A percentile compares a stretch with the other conserved stretches of the same genome.
Conservation (phyloP, 2,888 invertebrate genomes). For the Hyppa rectilinea region DNA sequence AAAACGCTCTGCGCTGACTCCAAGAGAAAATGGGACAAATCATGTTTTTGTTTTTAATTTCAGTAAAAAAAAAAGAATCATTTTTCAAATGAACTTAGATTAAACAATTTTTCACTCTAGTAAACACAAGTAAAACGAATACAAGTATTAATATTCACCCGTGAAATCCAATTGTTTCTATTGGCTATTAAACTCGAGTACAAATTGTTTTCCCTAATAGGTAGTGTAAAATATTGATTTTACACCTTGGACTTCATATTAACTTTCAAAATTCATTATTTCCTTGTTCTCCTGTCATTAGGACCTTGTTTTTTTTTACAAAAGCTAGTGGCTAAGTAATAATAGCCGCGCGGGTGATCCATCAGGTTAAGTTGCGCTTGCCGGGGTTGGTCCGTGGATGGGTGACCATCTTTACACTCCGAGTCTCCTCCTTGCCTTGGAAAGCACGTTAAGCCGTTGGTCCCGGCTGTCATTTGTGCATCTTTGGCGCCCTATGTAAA, state of each 20-base stretch:
- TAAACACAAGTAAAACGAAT: background rate
- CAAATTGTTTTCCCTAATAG: constrained; percentile 15
- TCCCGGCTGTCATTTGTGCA: too few relatives aligned
- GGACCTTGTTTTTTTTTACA: background rate
- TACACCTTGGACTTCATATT: constrained; percentile 7
- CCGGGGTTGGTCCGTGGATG: too few relatives aligned
- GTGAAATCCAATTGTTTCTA: constrained; percentile 46
- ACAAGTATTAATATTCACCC: background rate
- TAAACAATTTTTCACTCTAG: background rate
- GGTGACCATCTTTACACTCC: too few relatives aligned
- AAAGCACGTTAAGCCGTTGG: too few relatives aligned
- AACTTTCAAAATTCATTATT: background rate
- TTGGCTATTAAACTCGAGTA: constrained; percentile 17
- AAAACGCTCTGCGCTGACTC: background rate
- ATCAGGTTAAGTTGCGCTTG: too few relatives aligned
- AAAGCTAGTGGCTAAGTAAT: too few relatives aligned
- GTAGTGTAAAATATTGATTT: constrained; percentile 46
- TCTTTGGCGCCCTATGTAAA: too few relatives aligned
- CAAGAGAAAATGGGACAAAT: background rate
- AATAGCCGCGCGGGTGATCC: too few relatives aligned
- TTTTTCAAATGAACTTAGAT: constrained; percentile 4
- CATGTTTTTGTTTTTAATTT: too few relatives aligned
- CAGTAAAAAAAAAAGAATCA: background rate
- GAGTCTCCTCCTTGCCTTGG: too few relatives aligned
- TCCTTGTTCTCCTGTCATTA: too few relatives aligned